Evolutionary conservation across 1,140 invertebrate species (phyloP), one percentile per base, ranked within the genome.

Genomic region (Heliconius congener): DNA sequence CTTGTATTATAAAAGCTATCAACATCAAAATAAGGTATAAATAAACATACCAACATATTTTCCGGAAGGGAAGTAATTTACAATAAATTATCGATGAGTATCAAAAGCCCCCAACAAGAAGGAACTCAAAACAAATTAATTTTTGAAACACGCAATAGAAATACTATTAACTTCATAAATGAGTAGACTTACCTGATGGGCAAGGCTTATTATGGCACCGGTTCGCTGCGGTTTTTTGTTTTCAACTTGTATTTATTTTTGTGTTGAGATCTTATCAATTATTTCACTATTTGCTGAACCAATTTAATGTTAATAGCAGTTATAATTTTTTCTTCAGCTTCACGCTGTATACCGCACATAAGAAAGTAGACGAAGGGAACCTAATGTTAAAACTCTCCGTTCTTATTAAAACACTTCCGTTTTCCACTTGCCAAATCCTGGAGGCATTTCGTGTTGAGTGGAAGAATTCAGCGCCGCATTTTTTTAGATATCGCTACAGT

Each of bases 51-150:
- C 42, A 4, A 46, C 11, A 30, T 66, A 18, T 30, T 66, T 16
- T 66, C 60, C 9, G 60, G 34, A 73, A 42, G 39, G 39, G 39
- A 73, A 73, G 72, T 46, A 50, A 34, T 52, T 73, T 77, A 66
- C 72, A 77, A 30, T 77, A 73, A 73, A 73, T 73, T 73, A 27
- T 66, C 71, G 30, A 72, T 42, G 37, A 37, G 19, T 60, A 73
- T 71, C 34, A 74, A 60, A 72, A 84, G 87, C 84, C 87, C 85
- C 88, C 78, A 88, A 89, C 87, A 87, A 86, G 88, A 89, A 87
- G 78, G 74, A 85, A 86, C 71, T 85, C 77, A 76, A 90, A 90
- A 90, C 82, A 92, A 93, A 93, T 93, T 93, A 93, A 93, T 91
- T 93, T 91, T 79, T 82, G 72, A 81, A 88, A 84, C 92, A 93